Evolutionary conservation across 2,888 invertebrate genomes (phyloP).

Genomic region (Protula sp.): DNA sequence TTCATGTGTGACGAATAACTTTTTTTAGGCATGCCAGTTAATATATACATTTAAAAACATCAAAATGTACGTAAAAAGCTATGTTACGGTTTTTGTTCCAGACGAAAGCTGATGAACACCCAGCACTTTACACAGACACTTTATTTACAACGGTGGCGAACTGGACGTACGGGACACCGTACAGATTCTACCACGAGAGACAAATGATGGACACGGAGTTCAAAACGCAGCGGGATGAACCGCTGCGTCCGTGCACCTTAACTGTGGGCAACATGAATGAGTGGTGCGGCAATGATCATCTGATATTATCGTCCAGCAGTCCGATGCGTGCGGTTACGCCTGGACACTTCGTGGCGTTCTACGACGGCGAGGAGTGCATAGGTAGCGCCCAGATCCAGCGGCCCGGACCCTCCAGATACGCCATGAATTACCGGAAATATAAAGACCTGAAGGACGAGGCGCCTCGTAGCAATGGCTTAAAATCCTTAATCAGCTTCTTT

Average conservation of each 20-base stretch:
- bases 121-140: neutral
- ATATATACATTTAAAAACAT: no score
- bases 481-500: no score
- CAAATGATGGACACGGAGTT: neutral
- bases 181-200: neutral
- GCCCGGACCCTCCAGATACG: neutral
- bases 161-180: neutral
- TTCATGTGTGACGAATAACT: no score
- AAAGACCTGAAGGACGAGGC: no score
- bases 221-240: neutral
- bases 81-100: no score
- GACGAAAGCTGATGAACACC: no score
- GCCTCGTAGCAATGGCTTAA: no score
- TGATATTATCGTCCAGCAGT: neutral
- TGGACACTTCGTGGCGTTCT: neutral
- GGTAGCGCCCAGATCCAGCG: neutral
- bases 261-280: neutral
- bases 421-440: slow-evolving; percentile 1
- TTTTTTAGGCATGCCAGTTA: no score
- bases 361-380: neutral
- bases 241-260: neutral
- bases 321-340: neutral
- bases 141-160: neutral
- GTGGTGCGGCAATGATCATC: neutral
- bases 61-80: no score